Base-by-base conservation (phyloP, 2,113 vertebrate species). In the Callopanchax toddi region DNA sequence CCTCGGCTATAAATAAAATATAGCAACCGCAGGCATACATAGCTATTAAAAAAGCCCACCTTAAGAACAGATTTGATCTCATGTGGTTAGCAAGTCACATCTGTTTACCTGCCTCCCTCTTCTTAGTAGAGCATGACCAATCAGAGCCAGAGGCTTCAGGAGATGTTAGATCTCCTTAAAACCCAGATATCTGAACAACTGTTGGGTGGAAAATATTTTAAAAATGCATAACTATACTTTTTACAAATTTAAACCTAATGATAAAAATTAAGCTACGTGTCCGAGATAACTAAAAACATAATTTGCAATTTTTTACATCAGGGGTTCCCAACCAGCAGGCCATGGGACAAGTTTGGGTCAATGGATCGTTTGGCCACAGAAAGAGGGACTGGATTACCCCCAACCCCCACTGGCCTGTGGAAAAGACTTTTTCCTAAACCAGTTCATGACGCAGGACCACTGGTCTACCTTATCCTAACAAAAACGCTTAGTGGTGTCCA, bases 11-110 rank as follows among this genome's bases (percentile, higher is more conserved):
- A 23, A 71, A 61, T 40, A 43, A 53, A 53, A 69, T 23, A 39
- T 5, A 21, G 1, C 58, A 54, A 12, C 20, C 21, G 49, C 17
- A 55, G 46, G 21, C 42, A 50, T 43, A 10, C 21, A 32, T 53
- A 55, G 49, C 36, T 68, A 58, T 70, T 23, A 26, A 63, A 69
- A 69, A 58, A 49, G 18, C 21, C 54, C 20, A n/a, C 25, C 23
- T 40, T 34, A 53, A 50, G 48, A 66, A n/a, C 46, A 79, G 73
- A 81, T 87, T 62, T 58, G 43, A 84, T 80, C 59, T 81, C 22
- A 39, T 67, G 58, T 57, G 56, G 13, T 71, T 69, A 73, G 64
- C 56, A 45, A 57, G 21, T 49, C 54, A 63, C 69, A 71, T 83
- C 70, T 76, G 69, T 71, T 80, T 81, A 71, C 74, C 77, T 77